These are phyloP conservation scores for Mycalesis mineus DNA, from an alignment of 2,888 invertebrate species.

Conservation along the genomic window DNA sequence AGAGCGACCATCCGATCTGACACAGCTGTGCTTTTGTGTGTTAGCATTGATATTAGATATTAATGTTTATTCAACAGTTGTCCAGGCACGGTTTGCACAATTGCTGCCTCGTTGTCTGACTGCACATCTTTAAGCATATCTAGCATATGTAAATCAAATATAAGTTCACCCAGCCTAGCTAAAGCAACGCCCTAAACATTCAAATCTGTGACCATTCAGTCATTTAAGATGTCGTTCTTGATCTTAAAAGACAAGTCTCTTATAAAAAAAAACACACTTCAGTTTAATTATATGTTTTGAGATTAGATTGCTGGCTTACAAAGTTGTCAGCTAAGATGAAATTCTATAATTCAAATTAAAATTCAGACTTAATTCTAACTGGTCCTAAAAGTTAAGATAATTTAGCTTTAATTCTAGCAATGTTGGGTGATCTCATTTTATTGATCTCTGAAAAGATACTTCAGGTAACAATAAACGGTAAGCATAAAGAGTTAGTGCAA, in stretches of 20 bases:
- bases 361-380: too few species aligned
- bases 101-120: conserved; percentile 5
- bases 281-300: too few species aligned
- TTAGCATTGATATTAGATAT: conserved; percentile 52
- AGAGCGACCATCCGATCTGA: conserved; percentile 12
- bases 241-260: too few species aligned
- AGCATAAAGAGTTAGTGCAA: conserved; percentile 4
- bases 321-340: too few species aligned
- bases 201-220: too few species aligned
- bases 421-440: background rate
- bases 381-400: too few species aligned
- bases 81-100: conserved; percentile 12
- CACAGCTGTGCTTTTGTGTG: conserved; percentile 51
- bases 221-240: too few species aligned
- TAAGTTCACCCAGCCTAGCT: background rate
- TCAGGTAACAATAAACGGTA: background rate
- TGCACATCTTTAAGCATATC: background rate
- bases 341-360: too few species aligned
- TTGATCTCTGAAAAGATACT: background rate
- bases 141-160: background rate
- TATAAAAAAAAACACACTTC: too few species aligned
- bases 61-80: conserved; percentile 30
- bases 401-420: background rate
- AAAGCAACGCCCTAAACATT: too few species aligned
- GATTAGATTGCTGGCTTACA: too few species aligned